phyloP scores from a whole-genome alignment of 2,888 invertebrate species.

The Caenorhabditis afra region DNA sequence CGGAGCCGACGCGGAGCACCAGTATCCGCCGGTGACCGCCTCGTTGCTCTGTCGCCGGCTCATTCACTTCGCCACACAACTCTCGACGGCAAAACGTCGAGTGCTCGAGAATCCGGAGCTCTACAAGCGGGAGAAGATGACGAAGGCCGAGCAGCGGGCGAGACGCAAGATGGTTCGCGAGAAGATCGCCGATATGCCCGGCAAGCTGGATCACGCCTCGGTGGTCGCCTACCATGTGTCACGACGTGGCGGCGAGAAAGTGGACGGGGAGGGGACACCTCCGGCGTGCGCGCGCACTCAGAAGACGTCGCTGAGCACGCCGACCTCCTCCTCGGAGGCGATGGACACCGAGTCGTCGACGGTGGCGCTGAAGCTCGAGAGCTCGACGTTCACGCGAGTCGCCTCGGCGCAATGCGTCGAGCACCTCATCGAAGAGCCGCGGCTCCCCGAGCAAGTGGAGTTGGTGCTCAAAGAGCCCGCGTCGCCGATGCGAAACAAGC shows the following conservation, averaged over 20 bases:
- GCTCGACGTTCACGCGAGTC: conserved; percentile 38
- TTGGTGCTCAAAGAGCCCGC: conserved; percentile 20
- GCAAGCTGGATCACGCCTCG: conserved; percentile 91
- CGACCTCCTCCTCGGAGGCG: conserved; percentile 40
- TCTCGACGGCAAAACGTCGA: conserved; percentile 86
- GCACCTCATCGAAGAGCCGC: conserved; percentile 27
- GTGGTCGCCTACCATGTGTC: conserved; percentile 86
- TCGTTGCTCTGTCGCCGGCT: conserved; percentile 85
- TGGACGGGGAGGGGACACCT: conserved; percentile 24
- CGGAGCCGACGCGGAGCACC: conserved; percentile 71
- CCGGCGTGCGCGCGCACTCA: background rate
- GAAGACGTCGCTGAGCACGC: conserved; percentile 10
- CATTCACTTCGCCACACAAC: conserved; percentile 87
- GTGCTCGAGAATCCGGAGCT: conserved; percentile 89
- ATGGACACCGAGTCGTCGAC: conserved; percentile 43
- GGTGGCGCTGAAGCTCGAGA: conserved; percentile 28
- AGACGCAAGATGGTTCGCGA: conserved; percentile 86
- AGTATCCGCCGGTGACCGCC: conserved; percentile 81
- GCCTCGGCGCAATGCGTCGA: conserved; percentile 40
- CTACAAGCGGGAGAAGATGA: conserved; percentile 82
- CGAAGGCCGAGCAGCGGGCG: conserved; percentile 66
- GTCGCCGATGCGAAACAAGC: conserved; percentile 53
- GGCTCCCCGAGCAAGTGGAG: conserved; percentile 18
- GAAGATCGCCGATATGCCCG: conserved; percentile 88
- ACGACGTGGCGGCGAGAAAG: conserved; percentile 31